Percentiles rank a stretch among this genome's conserved stretches.
Evolutionary conservation across 2,113 vertebrate species (phyloP).

Genomic region (Trogon surrucura): DNA sequence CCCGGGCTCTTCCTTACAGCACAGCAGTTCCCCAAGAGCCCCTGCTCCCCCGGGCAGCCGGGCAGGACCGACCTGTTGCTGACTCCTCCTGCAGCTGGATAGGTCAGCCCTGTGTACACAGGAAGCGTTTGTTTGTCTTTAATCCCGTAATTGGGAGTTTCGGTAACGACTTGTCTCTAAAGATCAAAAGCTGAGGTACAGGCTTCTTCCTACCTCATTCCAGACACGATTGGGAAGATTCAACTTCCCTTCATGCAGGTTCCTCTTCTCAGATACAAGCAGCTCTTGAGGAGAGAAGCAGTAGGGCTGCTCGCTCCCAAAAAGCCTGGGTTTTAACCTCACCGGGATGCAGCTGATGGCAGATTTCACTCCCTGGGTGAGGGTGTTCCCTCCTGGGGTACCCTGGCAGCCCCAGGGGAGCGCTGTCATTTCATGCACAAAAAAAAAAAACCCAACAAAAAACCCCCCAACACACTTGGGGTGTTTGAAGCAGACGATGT

Average conservation of each 20-base stretch:
- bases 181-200: conserved; percentile 6
- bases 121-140: not conserved
- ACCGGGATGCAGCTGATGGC: not conserved
- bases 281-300: not conserved
- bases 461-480: too few relatives aligned
- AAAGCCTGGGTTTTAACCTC: not conserved
- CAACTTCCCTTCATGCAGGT: not conserved
- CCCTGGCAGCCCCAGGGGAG: not conserved
- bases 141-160: conserved; percentile 25
- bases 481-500: not conserved
- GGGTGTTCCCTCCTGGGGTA: not conserved
- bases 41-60: not conserved
- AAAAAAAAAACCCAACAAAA: too few relatives aligned
- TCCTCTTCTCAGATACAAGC: not conserved
- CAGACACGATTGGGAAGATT: not conserved
- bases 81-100: not conserved
- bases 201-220: conserved; percentile 10
- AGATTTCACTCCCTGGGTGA: not conserved
- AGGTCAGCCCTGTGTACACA: not conserved
- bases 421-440: not conserved
- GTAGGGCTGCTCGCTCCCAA: not conserved
- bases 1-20: not conserved
- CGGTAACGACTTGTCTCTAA: not conserved
- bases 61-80: conserved; percentile 7
- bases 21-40: not conserved